Conservation (phyloP, 2,797 vertebrate species). For the Pterois miles region DNA sequence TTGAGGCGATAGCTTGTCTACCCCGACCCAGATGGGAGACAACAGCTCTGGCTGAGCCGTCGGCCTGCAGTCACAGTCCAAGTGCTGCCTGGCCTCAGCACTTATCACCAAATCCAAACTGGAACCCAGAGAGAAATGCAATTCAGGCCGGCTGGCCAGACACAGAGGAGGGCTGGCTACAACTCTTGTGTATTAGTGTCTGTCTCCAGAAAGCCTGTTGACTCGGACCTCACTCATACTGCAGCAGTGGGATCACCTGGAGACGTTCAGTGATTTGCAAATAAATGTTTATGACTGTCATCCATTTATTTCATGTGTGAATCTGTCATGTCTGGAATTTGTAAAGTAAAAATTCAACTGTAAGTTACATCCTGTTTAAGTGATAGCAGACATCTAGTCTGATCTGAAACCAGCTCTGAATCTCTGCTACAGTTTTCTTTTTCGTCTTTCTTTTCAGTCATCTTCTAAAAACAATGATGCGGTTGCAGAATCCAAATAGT, state of each 20-base stretch:
- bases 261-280: neutral
- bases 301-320: constrained; percentile 27
- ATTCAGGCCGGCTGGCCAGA: constrained; percentile 56
- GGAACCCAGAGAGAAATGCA: constrained; percentile 73
- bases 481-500: neutral
- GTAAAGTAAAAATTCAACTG: neutral
- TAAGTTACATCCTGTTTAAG: constrained; percentile 15
- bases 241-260: constrained; percentile 14
- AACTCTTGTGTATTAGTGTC: constrained; percentile 15
- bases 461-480: neutral
- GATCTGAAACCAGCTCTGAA: neutral
- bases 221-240: constrained; percentile 9
- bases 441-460: neutral
- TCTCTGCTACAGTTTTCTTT: neutral
- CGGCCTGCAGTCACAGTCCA: constrained; percentile 57
- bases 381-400: constrained; percentile 13
- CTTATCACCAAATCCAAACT: constrained; percentile 77
- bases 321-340: constrained; percentile 35
- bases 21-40: constrained; percentile 70
- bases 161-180: constrained; percentile 61
- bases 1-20: constrained; percentile 47
- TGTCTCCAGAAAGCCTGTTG: constrained; percentile 50
- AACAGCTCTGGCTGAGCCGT: constrained; percentile 65
- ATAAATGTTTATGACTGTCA: constrained; percentile 18
- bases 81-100: constrained; percentile 67